Conservation (phyloP, 2,888 invertebrate species). For the Oasisia sp. region DNA sequence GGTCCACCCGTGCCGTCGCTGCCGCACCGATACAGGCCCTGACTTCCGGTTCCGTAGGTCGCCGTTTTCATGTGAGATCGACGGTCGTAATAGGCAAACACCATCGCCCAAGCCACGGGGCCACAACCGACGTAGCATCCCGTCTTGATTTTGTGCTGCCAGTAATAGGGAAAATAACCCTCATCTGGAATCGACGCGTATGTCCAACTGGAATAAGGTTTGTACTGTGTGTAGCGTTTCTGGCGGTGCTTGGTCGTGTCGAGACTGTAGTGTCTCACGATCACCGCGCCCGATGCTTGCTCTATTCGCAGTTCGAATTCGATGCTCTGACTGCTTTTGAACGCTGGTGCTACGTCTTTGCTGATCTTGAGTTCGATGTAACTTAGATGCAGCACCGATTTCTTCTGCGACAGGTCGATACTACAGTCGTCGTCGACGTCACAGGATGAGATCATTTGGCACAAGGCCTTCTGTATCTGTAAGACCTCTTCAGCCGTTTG, state of each 20-base stretch:
- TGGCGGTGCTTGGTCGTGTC: background rate
- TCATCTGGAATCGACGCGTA: background rate
- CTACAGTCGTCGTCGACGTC: background rate
- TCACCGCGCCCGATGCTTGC: background rate
- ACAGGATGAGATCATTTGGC: background rate
- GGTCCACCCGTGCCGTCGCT: slow-evolving; percentile 31
- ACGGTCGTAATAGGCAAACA: slow-evolving; percentile 29
- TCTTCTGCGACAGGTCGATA: background rate
- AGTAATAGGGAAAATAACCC: background rate
- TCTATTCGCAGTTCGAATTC: background rate
- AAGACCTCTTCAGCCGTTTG: background rate
- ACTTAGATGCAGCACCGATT: background rate
- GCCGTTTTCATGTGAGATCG: slow-evolving; percentile 28
- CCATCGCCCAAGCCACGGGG: background rate
- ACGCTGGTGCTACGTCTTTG: background rate
- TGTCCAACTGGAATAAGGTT: background rate
- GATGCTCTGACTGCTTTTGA: background rate
- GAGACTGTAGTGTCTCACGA: background rate
- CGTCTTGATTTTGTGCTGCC: background rate
- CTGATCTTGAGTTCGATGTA: background rate
- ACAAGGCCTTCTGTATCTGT: background rate
- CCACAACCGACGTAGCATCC: background rate
- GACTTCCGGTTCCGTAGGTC: slow-evolving; percentile 22
- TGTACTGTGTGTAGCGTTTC: background rate
- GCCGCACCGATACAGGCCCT: slow-evolving; percentile 34